These are phyloP conservation scores for Busseola fusca DNA, from an alignment of 2,888 invertebrate species.

Conservation along the genomic window DNA sequence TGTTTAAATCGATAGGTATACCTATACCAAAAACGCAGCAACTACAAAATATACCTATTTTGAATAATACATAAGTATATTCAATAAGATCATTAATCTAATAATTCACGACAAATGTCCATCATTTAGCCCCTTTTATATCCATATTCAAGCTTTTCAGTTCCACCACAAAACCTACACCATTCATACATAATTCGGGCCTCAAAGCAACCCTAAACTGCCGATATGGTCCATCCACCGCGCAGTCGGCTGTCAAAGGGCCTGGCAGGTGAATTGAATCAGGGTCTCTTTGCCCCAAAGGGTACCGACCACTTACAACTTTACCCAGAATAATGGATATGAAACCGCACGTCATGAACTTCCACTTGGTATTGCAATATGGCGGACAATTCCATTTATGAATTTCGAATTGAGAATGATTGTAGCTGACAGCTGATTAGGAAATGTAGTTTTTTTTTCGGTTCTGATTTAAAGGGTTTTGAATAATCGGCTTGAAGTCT, in stretches of 20 bases:
- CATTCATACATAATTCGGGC: conserved; percentile 51
- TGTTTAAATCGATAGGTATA: no score
- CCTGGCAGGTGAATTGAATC: conserved; percentile 81
- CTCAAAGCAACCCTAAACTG: conserved; percentile 66
- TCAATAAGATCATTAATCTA: neutral
- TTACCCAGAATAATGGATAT: conserved; percentile 82
- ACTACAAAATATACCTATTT: neutral
- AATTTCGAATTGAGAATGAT: conserved; percentile 49
- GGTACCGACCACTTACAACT: conserved; percentile 79
- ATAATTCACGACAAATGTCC: neutral
- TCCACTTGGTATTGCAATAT: conserved; percentile 65
- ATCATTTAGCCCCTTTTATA: neutral
- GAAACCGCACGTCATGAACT: conserved; percentile 77
- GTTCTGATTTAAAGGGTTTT: neutral
- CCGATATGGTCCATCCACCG: conserved; percentile 68
- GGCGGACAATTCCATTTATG: conserved; percentile 59
- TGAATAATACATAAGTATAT: neutral
- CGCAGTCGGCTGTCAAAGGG: conserved; percentile 71
- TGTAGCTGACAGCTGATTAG: conserved; percentile 29
- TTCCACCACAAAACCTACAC: conserved; percentile 13
- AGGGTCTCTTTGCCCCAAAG: conserved; percentile 74
- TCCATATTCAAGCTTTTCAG: conserved; percentile 13
- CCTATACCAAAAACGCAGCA: no score
- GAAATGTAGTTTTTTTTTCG: neutral
- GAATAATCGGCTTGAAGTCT: neutral